Conservation (phyloP, 1,140 invertebrate species). For the Drosophila nigromelanica region DNA sequence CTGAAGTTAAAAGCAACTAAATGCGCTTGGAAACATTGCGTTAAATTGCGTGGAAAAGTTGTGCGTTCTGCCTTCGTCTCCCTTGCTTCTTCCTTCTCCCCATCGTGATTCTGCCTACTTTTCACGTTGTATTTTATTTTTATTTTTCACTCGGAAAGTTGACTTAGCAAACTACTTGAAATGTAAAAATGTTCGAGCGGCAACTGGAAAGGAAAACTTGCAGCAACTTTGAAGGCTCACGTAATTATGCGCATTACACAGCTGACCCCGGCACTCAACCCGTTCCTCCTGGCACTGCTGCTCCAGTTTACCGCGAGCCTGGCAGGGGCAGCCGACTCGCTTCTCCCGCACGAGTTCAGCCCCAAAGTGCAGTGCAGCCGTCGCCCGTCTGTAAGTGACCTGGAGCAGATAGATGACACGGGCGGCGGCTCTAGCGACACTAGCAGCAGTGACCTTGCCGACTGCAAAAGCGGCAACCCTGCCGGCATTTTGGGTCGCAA, state of each 20-base stretch:
- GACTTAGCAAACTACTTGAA: slow-evolving; percentile 76
- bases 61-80: slow-evolving; percentile 36
- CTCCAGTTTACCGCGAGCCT: slow-evolving; percentile 6
- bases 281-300: slow-evolving; percentile 30
- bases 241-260: slow-evolving; percentile 67
- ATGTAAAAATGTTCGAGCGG: slow-evolving; percentile 71
- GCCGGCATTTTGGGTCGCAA: background rate
- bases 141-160: slow-evolving; percentile 56
- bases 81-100: background rate
- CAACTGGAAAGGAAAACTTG: slow-evolving; percentile 63
- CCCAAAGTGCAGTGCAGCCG: background rate
- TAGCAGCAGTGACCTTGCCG: background rate
- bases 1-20: slow-evolving; percentile 1
- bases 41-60: slow-evolving; percentile 79
- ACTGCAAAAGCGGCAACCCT: background rate
- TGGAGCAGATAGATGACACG: background rate
- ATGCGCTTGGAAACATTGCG: slow-evolving; percentile 52
- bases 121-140: slow-evolving; percentile 43
- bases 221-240: slow-evolving; percentile 67
- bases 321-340: background rate
- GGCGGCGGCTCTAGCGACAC: background rate
- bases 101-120: slow-evolving; percentile 23
- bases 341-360: background rate
- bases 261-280: slow-evolving; percentile 34
- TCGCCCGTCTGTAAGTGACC: background rate